Conservation (phyloP, 2,113 vertebrate species). For the Mastomys coucha region DNA sequence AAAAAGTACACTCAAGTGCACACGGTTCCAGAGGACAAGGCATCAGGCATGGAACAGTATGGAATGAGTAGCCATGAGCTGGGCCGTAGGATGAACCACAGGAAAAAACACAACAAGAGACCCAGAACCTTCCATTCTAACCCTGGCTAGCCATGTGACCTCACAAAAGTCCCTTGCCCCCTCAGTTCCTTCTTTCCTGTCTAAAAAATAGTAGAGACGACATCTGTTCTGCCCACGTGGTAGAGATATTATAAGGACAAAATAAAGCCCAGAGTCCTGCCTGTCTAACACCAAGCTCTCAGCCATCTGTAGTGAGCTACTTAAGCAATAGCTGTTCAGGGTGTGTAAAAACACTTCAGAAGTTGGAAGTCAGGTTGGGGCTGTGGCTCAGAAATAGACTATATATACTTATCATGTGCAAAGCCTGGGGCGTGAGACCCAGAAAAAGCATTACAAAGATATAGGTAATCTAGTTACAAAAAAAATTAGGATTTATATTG, state of each 20-base stretch:
- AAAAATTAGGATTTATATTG: neutral
- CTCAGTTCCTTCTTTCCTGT: slow-evolving; percentile 42
- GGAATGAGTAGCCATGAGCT: neutral
- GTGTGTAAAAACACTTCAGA: neutral
- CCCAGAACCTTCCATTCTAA: neutral
- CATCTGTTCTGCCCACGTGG: neutral
- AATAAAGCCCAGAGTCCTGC: slow-evolving; percentile 26
- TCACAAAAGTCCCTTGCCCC: neutral
- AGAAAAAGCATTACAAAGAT: neutral
- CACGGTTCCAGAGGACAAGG: neutral
- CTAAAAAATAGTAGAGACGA: neutral
- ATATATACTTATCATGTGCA: neutral
- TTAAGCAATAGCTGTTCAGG: slow-evolving; percentile 13
- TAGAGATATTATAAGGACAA: neutral
- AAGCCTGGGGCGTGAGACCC: neutral
- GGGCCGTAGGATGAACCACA: neutral
- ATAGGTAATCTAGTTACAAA: neutral
- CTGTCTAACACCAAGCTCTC: neutral
- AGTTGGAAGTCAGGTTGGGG: neutral
- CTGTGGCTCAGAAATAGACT: neutral
- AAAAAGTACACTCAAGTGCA: neutral
- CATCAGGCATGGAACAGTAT: neutral
- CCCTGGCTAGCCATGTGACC: neutral
- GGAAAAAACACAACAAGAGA: neutral
- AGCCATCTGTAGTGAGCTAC: neutral